phyloP scores from a whole-genome alignment of 2,888 invertebrate species.

The Drosophila flavopinicola region DNA sequence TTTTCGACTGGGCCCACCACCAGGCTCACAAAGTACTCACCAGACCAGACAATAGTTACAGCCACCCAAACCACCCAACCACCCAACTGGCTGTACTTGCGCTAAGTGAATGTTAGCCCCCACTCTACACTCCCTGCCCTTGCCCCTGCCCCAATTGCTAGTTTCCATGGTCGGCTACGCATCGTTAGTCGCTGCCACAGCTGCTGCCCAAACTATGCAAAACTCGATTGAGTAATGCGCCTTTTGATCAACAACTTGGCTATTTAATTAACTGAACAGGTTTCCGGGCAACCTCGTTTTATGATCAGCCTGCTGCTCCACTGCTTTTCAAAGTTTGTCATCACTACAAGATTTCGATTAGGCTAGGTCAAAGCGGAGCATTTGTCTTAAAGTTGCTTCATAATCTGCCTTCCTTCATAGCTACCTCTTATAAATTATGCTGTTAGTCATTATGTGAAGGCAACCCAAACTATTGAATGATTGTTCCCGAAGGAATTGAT shows the following conservation, averaged over 20 bases:
- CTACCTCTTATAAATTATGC: too few relatives aligned
- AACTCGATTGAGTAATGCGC: conserved; percentile 53
- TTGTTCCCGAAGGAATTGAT: too few relatives aligned
- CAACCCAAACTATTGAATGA: too few relatives aligned
- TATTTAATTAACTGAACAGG: conserved; percentile 47
- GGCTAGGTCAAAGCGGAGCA: too few relatives aligned
- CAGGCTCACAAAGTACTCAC: conserved; percentile 22
- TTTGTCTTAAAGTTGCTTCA: too few relatives aligned
- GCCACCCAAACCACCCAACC: background rate
- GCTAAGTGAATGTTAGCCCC: conserved; percentile 27
- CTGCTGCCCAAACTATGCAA: conserved; percentile 52
- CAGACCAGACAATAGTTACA: conserved; percentile 50
- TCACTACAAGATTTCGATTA: too few relatives aligned
- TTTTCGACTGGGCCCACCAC: conserved; percentile 20
- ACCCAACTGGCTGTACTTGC: too few relatives aligned
- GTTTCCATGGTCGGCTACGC: conserved; percentile 32
- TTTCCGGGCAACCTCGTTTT: background rate
- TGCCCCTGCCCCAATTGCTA: background rate
- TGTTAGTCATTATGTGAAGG: too few relatives aligned
- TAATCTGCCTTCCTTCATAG: too few relatives aligned
- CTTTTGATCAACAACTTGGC: conserved; percentile 25
- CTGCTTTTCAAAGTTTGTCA: too few relatives aligned
- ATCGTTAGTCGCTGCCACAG: conserved; percentile 46
- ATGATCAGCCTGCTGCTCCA: too few relatives aligned
- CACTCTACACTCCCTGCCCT: background rate